Conservation (phyloP, 2,797 vertebrate genomes). For the Antrozous pallidus region DNA sequence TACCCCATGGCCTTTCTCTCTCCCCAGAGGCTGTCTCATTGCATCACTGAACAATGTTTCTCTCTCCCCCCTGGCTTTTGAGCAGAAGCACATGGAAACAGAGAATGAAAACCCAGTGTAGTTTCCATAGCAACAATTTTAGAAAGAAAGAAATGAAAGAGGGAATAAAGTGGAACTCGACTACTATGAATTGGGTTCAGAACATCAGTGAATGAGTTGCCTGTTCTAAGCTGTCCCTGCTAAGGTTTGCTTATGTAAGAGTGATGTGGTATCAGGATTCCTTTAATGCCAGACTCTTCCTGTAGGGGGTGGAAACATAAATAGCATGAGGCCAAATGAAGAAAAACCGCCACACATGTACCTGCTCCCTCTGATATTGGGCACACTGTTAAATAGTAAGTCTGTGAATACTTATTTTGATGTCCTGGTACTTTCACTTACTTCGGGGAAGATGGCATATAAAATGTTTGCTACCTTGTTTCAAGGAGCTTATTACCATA, state of each 20-base stretch:
- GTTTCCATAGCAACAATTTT: constrained; percentile 85
- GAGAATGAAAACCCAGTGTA: constrained; percentile 79
- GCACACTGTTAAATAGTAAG: background rate
- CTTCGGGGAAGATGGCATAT: background rate
- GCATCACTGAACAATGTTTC: constrained; percentile 80
- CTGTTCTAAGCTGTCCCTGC: constrained; percentile 45
- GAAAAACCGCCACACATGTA: background rate
- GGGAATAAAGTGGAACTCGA: constrained; percentile 43
- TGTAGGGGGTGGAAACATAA: constrained; percentile 16
- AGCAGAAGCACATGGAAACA: constrained; percentile 73
- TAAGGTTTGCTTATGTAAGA: constrained; percentile 36
- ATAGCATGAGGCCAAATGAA: background rate
- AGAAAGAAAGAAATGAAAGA: constrained; percentile 60
- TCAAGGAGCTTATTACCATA: background rate
- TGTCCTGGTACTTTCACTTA: background rate
- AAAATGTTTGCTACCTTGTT: background rate
- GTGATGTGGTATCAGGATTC: background rate
- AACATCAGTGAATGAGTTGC: constrained; percentile 71
- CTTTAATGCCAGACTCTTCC: constrained; percentile 18
- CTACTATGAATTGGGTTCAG: constrained; percentile 70
- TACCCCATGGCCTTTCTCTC: constrained; percentile 48
- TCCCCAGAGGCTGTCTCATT: constrained; percentile 71
- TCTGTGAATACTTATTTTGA: background rate
- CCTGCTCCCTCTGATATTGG: background rate
- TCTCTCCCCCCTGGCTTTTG: constrained; percentile 75